Evolutionary conservation across 2,888 invertebrate genomes (phyloP).

Genomic region (Anodontia alba): DNA sequence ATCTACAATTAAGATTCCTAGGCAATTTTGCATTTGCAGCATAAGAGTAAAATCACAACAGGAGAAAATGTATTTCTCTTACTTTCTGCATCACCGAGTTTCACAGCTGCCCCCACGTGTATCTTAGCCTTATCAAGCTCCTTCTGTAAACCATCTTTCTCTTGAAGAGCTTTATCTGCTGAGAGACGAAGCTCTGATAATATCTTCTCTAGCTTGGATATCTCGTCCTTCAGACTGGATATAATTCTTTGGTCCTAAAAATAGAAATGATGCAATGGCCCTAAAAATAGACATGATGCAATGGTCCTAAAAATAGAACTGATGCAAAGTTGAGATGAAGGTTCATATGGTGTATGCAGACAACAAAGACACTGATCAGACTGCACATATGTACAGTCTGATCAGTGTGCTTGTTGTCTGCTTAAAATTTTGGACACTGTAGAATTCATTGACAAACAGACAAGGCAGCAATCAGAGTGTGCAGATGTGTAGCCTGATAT

Average conservation of each 20-base stretch:
- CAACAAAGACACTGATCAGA: no score
- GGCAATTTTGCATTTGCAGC: no score
- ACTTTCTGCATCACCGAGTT: conserved; percentile 84
- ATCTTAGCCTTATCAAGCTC: conserved; percentile 86
- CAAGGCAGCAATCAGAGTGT: no score
- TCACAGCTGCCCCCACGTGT: conserved; percentile 86
- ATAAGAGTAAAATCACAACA: no score
- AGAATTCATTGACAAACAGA: no score
- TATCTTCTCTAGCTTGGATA: conserved; percentile 82
- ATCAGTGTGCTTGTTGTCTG: no score
- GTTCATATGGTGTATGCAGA: background rate
- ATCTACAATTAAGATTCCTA: no score
- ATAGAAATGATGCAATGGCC: conserved; percentile 85
- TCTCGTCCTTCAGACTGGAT: conserved; percentile 85
- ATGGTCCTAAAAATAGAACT: conserved; percentile 85
- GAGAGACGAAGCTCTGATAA: conserved; percentile 79
- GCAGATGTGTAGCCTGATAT: no score
- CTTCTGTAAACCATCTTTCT: conserved; percentile 86
- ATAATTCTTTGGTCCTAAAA: conserved; percentile 86
- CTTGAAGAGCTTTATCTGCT: conserved; percentile 84
- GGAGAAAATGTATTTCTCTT: conserved; percentile 45
- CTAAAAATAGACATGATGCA: conserved; percentile 83
- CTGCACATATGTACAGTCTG: no score
- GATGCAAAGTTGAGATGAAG: conserved; percentile 73
- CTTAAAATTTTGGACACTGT: no score